Evolutionary conservation across 2,888 invertebrate genomes (phyloP), one percentile per base, ranked within the genome.

Genomic region (Glomeris marginata): DNA sequence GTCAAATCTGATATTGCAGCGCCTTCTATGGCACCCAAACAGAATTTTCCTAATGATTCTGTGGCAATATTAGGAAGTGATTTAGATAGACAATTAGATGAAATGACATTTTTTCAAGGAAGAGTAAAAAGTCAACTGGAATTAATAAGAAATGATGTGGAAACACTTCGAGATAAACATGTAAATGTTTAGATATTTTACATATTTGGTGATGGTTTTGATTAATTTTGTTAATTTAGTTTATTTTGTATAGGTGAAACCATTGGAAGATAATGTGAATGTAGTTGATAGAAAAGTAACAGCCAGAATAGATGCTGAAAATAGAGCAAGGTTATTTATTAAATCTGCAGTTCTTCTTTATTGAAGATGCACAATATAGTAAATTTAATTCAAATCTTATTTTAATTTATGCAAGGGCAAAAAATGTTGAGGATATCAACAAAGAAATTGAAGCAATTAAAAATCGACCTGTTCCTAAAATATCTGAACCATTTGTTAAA

Each of bases 61-160:
- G 8, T 3, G 4, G 35, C 47, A 4, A 51, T 58, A 35, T 52
- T 56, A 50, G 58, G 57, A 16, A 54, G 56, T 45, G 49, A 54
- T 18, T 38, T 57, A 34, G 52, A 55, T n/a, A 52, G 55, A 28
- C 53, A 58, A 47, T 52, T 59, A 4, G 58, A 59, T 40, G 41
- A 50, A 1, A 41, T 59, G 8, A 16, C 52, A n/a, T 58, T 59
- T 53, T 50, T 51, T 5, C 58, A 58, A 33, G 56, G 56, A 36
- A 47, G 56, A 22, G 55, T 58, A 36, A 57, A 56, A 49, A 54
- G 56, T 22, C 56, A 57, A 41, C 54, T 59, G 2, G 57, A 59
- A 33, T 52, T 55, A 1, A 41, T 59, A 18, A 53, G 57, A 49
- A 44, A 41, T 20, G 47, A 41, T 40, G 13, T 50, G 15, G 20